Conservation (phyloP, 2,888 invertebrate genomes). For the Ophioninae sp. region DNA sequence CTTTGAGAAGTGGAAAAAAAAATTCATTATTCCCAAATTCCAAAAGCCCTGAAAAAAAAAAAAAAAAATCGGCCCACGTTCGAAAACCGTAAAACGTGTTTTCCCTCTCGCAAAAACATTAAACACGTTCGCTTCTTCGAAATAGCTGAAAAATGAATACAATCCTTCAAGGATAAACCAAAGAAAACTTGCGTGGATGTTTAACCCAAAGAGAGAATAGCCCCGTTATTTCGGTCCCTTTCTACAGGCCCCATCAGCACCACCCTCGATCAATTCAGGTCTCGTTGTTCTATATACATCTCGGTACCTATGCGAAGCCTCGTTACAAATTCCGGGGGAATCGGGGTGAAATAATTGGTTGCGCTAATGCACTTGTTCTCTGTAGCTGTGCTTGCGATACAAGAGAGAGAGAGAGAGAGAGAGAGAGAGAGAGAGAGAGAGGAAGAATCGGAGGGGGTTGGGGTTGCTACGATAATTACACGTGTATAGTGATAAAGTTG, state of each 20-base stretch:
- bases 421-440: not conserved
- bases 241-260: not conserved
- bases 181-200: too few relatives aligned
- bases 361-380: conserved; percentile 51
- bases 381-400: not conserved
- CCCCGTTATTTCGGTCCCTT: not conserved
- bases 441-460: not conserved
- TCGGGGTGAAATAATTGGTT: conserved; percentile 45
- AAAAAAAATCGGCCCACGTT: too few relatives aligned
- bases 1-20: too few relatives aligned
- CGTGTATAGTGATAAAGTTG: not conserved
- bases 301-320: not conserved
- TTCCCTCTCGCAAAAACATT: too few relatives aligned
- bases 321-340: conserved; percentile 19
- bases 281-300: not conserved
- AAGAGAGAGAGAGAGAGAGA: too few relatives aligned
- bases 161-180: too few relatives aligned
- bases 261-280: not conserved
- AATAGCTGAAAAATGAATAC: too few relatives aligned
- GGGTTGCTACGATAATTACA: not conserved
- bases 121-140: too few relatives aligned
- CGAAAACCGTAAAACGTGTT: too few relatives aligned
- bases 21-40: too few relatives aligned
- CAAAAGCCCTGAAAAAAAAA: too few relatives aligned
- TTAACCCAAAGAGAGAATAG: too few relatives aligned